Evolutionary conservation across 2,113 vertebrate genomes (phyloP).

Genomic region (Malaclemys terrapin): DNA sequence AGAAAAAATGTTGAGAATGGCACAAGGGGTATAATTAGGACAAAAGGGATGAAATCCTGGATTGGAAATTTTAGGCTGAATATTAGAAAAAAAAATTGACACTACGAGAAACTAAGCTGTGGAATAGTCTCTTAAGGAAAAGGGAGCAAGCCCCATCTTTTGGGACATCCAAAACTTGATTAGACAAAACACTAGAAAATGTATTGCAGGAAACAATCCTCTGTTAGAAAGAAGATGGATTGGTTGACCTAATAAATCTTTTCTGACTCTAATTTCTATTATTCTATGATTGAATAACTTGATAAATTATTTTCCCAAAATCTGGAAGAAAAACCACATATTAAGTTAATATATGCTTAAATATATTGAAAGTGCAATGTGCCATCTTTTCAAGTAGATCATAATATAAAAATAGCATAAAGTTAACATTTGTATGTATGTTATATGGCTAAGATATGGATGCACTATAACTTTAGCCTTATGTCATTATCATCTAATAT

Average conservation of each 20-base stretch:
- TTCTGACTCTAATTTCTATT: background rate
- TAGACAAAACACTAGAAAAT: background rate
- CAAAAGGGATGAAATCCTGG: background rate
- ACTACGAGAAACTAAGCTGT: background rate
- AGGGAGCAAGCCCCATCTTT: background rate
- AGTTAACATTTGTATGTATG: background rate
- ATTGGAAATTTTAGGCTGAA: background rate
- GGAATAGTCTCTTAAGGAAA: background rate
- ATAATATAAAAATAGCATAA: background rate
- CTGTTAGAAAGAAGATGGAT: background rate
- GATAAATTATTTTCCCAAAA: background rate
- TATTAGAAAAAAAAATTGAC: background rate
- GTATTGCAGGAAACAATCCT: background rate
- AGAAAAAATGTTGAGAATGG: background rate
- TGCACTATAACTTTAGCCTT: background rate
- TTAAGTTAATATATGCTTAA: background rate
- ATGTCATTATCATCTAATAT: background rate
- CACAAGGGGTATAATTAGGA: background rate
- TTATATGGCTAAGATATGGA: background rate
- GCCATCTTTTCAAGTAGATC: background rate
- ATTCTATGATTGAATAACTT: background rate
- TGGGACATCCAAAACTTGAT: fast-evolving
- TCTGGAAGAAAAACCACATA: background rate
- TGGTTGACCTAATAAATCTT: background rate
- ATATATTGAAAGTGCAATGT: background rate